phyloP scores from a whole-genome alignment of 2,888 invertebrate genomes.

The Strigamia crassipes region DNA sequence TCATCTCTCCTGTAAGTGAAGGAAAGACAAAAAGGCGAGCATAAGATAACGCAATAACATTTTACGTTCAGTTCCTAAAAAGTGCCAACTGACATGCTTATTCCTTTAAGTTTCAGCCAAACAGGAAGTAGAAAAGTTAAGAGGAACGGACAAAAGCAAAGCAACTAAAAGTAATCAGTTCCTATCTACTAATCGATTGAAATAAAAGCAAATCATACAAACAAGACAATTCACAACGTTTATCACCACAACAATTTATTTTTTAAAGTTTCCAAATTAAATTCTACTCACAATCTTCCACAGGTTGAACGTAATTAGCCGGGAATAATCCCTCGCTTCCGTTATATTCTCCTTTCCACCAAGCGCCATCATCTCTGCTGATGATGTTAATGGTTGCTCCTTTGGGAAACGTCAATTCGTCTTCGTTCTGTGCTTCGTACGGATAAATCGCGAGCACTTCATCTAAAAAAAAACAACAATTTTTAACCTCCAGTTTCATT shows the following conservation, averaged over 20 bases:
- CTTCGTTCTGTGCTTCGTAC: slow-evolving; percentile 91
- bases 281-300: slow-evolving; percentile 55
- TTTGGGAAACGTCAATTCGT: slow-evolving; percentile 90
- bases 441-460: slow-evolving; percentile 91
- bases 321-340: slow-evolving; percentile 91
- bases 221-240: neutral
- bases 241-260: neutral
- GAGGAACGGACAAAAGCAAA: neutral
- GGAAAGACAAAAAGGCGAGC: slow-evolving; percentile 10
- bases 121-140: neutral
- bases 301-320: slow-evolving; percentile 85
- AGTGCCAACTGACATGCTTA: neutral
- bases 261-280: neutral
- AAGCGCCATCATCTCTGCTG: slow-evolving; percentile 90
- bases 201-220: neutral
- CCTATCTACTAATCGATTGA: neutral
- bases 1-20: slow-evolving; percentile 3
- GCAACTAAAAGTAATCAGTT: neutral
- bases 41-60: neutral
- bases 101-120: neutral
- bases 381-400: slow-evolving; percentile 88
- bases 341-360: slow-evolving; percentile 96
- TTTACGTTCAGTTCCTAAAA: neutral
- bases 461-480: too few relatives aligned
- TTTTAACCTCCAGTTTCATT: too few relatives aligned